Conservation (phyloP, 2,888 invertebrate genomes). For the Tetragonisca angustula region DNA sequence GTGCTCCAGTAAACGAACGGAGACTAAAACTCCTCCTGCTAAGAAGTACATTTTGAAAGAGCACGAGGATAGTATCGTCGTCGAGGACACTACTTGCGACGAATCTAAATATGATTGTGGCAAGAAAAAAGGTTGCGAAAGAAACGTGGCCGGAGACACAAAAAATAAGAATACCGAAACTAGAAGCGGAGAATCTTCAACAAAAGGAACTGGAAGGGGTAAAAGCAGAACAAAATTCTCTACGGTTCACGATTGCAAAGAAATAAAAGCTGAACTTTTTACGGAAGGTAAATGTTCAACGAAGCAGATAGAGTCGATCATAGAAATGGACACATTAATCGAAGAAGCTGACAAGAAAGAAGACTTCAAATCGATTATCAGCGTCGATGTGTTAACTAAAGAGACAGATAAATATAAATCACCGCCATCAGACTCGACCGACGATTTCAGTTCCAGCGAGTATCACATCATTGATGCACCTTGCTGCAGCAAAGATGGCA, state of each 20-base stretch:
- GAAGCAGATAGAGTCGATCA: conserved; percentile 24
- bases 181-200: conserved; percentile 8
- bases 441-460: conserved; percentile 75
- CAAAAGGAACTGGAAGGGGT: conserved; percentile 27
- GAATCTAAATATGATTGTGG: conserved; percentile 25
- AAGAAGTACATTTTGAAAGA: conserved; percentile 71
- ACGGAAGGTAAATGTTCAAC: conserved; percentile 12
- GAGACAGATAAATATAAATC: conserved; percentile 31
- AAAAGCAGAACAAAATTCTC: conserved; percentile 41
- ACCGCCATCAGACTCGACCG: conserved; percentile 52
- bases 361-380: conserved; percentile 6
- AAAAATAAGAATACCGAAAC: conserved; percentile 5
- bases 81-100: conserved; percentile 66
- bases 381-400: background rate
- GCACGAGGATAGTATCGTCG: conserved; percentile 73
- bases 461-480: conserved; percentile 76
- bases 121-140: conserved; percentile 24
- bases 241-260: conserved; percentile 14
- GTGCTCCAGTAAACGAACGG: conserved; percentile 8
- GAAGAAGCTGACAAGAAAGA: conserved; percentile 23
- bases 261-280: conserved; percentile 19
- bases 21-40: conserved; percentile 12
- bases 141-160: background rate
- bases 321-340: conserved; percentile 22
- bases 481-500: conserved; percentile 55